A percentile compares a stretch with the other conserved stretches of the same genome.
phyloP scores from a whole-genome alignment of 2,113 vertebrate species.

The Neotoma lepida region DNA sequence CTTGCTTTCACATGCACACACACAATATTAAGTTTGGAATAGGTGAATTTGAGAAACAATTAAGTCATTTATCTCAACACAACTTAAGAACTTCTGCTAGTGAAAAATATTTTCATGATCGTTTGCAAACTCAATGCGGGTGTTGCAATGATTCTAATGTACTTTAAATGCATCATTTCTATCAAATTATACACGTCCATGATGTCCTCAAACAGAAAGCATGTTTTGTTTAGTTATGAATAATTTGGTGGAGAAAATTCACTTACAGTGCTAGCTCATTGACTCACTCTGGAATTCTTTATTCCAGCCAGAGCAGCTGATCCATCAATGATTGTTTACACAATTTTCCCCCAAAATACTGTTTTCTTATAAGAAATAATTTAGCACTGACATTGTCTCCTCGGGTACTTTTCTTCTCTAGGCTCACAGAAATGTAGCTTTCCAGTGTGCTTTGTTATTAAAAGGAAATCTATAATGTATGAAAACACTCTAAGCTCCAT shows the following conservation, averaged over 20 bases:
- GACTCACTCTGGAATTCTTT: background rate
- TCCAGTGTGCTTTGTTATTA: constrained; percentile 49
- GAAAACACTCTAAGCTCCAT: background rate
- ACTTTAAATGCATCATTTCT: background rate
- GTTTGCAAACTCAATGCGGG: background rate
- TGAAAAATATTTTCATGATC: background rate
- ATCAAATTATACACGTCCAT: background rate
- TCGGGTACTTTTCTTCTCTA: background rate
- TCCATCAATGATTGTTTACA: constrained; percentile 35
- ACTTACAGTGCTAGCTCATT: background rate
- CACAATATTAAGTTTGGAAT: background rate
- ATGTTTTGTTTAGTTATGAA: background rate
- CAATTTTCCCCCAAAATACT: constrained; percentile 4
- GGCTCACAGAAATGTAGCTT: constrained; percentile 15
- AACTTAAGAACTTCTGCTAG: background rate
- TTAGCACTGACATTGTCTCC: constrained; percentile 5
- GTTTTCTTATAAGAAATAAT: constrained; percentile 56
- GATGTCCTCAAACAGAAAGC: background rate
- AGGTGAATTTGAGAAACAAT: background rate
- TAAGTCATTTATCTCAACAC: background rate
- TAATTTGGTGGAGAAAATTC: constrained; percentile 2
- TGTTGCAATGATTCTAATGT: background rate
- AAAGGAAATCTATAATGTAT: constrained; percentile 8
- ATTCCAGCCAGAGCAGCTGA: constrained; percentile 50
- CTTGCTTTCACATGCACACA: background rate